Conservation (phyloP, 2,113 vertebrate species). For the Odocoileus virginianus region DNA sequence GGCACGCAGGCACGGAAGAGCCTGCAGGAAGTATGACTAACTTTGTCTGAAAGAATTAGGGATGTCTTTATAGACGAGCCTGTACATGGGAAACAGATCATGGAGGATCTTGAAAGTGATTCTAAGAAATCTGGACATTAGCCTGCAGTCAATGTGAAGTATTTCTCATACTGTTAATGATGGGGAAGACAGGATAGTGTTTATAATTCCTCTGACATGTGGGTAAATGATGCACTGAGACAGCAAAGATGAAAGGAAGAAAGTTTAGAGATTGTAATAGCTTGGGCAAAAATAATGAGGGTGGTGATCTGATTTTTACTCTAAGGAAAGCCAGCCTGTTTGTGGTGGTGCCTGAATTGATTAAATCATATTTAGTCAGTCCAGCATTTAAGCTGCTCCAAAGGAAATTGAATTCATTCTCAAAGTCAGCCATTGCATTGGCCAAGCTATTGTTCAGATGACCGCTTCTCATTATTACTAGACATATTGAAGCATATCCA, state of each 20-base stretch:
- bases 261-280: background rate
- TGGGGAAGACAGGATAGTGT: background rate
- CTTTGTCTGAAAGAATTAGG: conserved; percentile 45
- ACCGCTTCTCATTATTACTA: background rate
- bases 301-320: background rate
- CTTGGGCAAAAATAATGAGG: background rate
- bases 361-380: background rate
- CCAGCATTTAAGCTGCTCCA: background rate
- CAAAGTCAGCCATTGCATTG: background rate
- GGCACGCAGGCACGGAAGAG: background rate
- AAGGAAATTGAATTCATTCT: background rate
- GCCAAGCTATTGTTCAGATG: background rate
- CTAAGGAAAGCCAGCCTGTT: background rate
- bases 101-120: background rate
- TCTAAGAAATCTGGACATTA: background rate
- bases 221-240: background rate
- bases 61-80: background rate
- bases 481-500: background rate
- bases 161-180: conserved; percentile 10
- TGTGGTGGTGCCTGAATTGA: background rate
- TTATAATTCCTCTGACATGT: background rate
- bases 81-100: background rate
- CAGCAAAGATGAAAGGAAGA: background rate
- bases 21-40: background rate
- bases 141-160: conserved; percentile 20